Evolutionary conservation across 2,797 vertebrate genomes (phyloP), one percentile per base, ranked within the genome.

Genomic region (Catostomus latipinnis): DNA sequence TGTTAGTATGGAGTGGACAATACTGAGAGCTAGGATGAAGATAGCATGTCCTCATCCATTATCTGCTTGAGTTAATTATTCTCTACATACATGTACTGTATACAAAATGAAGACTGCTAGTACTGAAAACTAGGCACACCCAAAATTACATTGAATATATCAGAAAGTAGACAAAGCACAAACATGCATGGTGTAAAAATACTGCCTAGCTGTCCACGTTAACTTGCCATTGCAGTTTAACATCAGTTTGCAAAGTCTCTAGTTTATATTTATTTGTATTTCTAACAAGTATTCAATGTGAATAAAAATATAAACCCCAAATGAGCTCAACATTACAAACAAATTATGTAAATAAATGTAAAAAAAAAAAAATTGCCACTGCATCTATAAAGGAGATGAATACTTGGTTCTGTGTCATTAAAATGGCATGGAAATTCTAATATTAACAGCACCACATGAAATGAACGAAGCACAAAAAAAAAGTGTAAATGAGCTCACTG

Each of bases 141-240:
- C 50, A n/a, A 52, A 65, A 77, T 78, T 45, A 82, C 71, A 81
- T 18, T 46, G 18, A 88, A 88, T 81, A 86, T 77, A 87, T 90
- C 83, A 85, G 84, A 80, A 81, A 86, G 89, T 81, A 56, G 84
- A 84, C 87, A 87, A 76, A 86, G 91, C 87, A 92, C 89, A 91
- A 89, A 93, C 91, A 93, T 93, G 91, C 93, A 62, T 89, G 84
- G 88, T 90, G 89, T 83, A 91, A 87, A 57, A 89, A 88, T 88
- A 91, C 83, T 81, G 86, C 76, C 83, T 75, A 85, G 82, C 85
- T 88, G 85, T 82, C 85, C 89, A 92, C 90, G 87, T 89, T 89
- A 89, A 90, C 87, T 76, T 86, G 89, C 91, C 86, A 83, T 82
- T 91, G 88, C 88, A 92, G 90, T 87, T 89, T 90, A 88, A 92